Percentiles rank a stretch among this genome's conserved stretches.
phyloP scores from a whole-genome alignment of 2,888 invertebrate species.

The Agonopterix alstromeriana region DNA sequence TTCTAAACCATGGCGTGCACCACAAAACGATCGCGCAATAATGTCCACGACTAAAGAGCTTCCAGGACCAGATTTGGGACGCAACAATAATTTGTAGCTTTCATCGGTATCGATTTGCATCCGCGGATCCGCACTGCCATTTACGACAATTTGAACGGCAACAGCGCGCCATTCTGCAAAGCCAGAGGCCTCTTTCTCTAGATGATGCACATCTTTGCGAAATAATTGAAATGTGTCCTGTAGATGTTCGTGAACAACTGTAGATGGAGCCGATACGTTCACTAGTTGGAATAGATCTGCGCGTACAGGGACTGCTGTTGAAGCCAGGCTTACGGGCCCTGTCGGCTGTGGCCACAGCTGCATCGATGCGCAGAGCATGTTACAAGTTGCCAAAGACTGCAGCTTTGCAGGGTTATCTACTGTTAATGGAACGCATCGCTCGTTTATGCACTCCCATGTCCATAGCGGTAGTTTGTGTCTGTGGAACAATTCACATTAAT shows the following conservation, averaged over 20 bases:
- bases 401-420: constrained; percentile 38
- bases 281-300: constrained; percentile 69
- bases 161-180: constrained; percentile 57
- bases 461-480: constrained; percentile 68
- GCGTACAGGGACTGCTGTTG: constrained; percentile 77
- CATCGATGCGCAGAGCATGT: constrained; percentile 82
- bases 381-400: constrained; percentile 82
- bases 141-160: constrained; percentile 61
- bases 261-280: constrained; percentile 39
- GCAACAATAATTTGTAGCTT: constrained; percentile 80
- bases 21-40: constrained; percentile 81
- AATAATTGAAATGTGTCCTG: constrained; percentile 63
- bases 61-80: constrained; percentile 52
- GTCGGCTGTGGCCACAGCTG: constrained; percentile 88
- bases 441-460: constrained; percentile 84
- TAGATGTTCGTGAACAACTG: constrained; percentile 42
- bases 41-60: constrained; percentile 74
- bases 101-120: constrained; percentile 82
- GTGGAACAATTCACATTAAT: neutral
- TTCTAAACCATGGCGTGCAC: constrained; percentile 85
- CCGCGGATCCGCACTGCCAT: constrained; percentile 61
- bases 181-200: constrained; percentile 45
- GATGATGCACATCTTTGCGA: constrained; percentile 53
- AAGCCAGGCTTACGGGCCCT: constrained; percentile 78
- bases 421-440: constrained; percentile 79